Conservation (phyloP, 2,797 vertebrate species). For the Smutsia temminckii region DNA sequence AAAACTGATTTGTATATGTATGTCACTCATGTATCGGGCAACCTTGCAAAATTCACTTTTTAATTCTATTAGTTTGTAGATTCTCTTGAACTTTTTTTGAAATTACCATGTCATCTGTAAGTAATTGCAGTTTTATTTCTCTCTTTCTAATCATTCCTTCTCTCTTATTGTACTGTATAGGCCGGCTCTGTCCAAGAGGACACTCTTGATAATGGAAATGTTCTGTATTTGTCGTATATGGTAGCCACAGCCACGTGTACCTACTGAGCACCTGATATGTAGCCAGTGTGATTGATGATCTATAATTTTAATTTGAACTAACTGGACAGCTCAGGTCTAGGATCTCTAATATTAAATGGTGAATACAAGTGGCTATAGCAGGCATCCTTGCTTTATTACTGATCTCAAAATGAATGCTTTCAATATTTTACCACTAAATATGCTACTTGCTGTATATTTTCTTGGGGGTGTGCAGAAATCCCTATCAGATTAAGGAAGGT, state of each 20-base stretch:
- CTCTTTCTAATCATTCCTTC: not conserved
- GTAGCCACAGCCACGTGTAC: not conserved
- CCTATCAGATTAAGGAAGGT: not conserved
- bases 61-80: not conserved
- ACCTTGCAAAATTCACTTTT: not conserved
- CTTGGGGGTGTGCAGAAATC: not conserved
- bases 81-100: not conserved
- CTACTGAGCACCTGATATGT: not conserved
- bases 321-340: not conserved
- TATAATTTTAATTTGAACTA: not conserved
- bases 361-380: not conserved
- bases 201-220: not conserved
- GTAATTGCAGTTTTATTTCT: not conserved
- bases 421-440: not conserved
- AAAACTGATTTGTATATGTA: not conserved
- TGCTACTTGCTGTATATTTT: not conserved
- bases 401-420: not conserved
- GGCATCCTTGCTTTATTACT: not conserved
- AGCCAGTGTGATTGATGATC: not conserved
- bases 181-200: not conserved
- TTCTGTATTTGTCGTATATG: not conserved
- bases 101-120: not conserved
- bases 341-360: not conserved
- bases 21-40: not conserved
- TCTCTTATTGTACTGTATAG: not conserved